These are phyloP conservation scores for Calameuta idolon DNA, from an alignment of 2,888 invertebrate species.

Conservation along the genomic window DNA sequence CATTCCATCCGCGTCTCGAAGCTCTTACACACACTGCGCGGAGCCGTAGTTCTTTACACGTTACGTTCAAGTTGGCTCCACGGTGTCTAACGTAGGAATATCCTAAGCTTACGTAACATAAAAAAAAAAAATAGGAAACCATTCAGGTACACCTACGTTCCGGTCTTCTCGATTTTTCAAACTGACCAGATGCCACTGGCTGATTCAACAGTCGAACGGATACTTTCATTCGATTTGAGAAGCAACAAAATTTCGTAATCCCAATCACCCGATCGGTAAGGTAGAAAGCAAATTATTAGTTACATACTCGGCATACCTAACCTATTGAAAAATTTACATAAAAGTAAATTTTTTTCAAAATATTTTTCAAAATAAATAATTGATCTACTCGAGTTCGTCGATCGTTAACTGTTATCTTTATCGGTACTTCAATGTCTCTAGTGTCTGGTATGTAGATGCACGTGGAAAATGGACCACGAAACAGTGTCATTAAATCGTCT, in stretches of 20 bases:
- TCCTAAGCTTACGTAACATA: neutral
- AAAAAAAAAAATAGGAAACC: neutral
- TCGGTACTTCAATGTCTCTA: neutral
- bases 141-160: neutral
- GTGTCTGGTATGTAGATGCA: neutral
- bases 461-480: neutral
- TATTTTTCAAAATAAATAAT: too few species aligned
- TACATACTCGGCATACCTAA: too few species aligned
- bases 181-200: neutral
- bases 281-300: too few species aligned
- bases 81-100: neutral
- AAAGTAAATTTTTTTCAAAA: neutral
- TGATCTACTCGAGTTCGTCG: too few species aligned
- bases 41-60: neutral
- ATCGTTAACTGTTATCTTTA: neutral
- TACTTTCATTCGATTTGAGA: neutral
- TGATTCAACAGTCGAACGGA: neutral
- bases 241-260: neutral
- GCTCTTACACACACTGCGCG: neutral
- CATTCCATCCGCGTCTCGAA: neutral
- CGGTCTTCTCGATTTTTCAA: neutral
- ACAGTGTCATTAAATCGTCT: neutral
- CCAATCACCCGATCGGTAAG: too few species aligned
- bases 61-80: neutral
- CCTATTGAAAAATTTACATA: neutral